Evolutionary conservation across 2,888 invertebrate species (phyloP), one percentile per base, ranked within the genome.

Genomic region (Arge pagana): DNA sequence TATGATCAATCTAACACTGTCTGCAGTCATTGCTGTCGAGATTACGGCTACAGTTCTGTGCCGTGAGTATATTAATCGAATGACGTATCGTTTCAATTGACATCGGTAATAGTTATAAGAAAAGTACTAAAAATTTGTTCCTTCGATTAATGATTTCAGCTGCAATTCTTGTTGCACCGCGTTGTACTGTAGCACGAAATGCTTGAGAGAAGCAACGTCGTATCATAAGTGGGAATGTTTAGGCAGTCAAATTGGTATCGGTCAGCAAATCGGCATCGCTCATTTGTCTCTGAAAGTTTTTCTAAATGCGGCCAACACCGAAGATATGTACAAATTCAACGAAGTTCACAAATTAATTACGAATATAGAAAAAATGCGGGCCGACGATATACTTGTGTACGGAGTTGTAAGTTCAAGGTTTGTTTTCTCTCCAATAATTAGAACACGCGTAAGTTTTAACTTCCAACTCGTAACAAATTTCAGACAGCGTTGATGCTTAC

Each of bases 191-290:
- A 79, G 83, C 37, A 79, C 81, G 37, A 72, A 73, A 18, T 93
- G 93, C 68, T 80, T 82, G 8, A 65, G 77, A 1, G 69, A 74
- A 4, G 85, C 86, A 1, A 81, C 80, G 76, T 60, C 71, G 1
- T 83, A 85, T 66, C 93, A 93, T 72, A 78, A 78, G 45, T 87
- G 85, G 82, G 88, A 93, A 75, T 93, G 93, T 67, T 74, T 73
- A 6, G 88, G 85, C 4, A 82, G 83, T 57, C 81, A 81, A 60
- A 78, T 82, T 7, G 78, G 81, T 31, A 77, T 92, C 8, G 85
- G 87, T 71, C 80, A 84, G 50, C 82, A 86, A 43, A 83, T 90
- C 31, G 92, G 93, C 23, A 86, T 93, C 54, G 88, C 86, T 1
- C 90, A 90, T 74, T 82, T 90, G 52, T 91, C 88, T n/a, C 78